A percentile compares a stretch with the other conserved stretches of the same genome.
phyloP scores from a whole-genome alignment of 2,888 invertebrate genomes.

The Cryptus armator region DNA sequence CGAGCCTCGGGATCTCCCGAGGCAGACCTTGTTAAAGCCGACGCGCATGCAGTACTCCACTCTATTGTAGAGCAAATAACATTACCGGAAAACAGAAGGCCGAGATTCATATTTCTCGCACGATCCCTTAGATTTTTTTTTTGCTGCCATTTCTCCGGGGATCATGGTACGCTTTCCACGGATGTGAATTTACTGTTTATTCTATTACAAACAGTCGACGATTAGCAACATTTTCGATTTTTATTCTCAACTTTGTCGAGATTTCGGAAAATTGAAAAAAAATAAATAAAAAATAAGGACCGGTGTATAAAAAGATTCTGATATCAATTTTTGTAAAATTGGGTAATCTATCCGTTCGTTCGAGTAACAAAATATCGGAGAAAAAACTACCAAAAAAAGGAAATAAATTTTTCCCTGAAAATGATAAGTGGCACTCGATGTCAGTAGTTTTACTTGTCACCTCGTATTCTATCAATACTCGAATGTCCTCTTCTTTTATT shows the following conservation, averaged over 20 bases:
- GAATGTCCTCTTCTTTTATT: not conserved
- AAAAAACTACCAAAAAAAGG: not conserved
- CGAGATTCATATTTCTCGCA: constrained; percentile 48
- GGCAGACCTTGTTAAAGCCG: constrained; percentile 33
- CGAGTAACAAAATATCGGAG: not conserved
- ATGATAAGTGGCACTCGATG: not conserved
- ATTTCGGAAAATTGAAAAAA: not conserved
- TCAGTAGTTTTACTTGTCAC: not conserved
- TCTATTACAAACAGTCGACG: constrained; percentile 8
- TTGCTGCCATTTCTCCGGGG: constrained; percentile 17
- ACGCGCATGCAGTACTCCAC: constrained; percentile 2
- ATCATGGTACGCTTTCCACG: constrained; percentile 49
- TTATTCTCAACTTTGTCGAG: not conserved
- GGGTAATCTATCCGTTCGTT: not conserved
- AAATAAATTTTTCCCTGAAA: not conserved
- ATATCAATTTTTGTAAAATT: not conserved
- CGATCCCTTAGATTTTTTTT: constrained; percentile 23
- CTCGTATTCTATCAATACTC: not conserved
- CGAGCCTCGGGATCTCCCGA: constrained; percentile 28
- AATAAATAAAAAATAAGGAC: not conserved
- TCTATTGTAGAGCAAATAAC: constrained; percentile 30
- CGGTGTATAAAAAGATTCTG: not conserved
- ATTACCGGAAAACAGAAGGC: not conserved
- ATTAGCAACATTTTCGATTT: not conserved
- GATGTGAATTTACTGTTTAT: constrained; percentile 39